Percentiles rank a stretch among this genome's conserved stretches.
These are phyloP conservation scores for Willisornis vidua DNA, from an alignment of 2,113 vertebrate genomes.

Conservation along the genomic window DNA sequence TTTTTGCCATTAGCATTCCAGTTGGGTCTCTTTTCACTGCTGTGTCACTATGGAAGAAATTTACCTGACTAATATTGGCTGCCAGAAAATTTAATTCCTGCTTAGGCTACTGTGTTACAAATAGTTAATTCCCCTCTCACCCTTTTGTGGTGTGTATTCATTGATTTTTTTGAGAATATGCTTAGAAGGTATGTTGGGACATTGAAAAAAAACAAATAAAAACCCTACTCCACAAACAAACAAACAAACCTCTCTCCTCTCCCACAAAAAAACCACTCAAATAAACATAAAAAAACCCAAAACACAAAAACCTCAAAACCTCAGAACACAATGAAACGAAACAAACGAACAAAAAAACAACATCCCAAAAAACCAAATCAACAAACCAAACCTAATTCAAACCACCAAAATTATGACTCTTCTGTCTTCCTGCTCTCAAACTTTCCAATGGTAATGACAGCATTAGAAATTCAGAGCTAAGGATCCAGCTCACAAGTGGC, in stretches of 20 bases:
- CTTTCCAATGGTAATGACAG: neutral
- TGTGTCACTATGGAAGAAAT: neutral
- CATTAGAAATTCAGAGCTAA: neutral
- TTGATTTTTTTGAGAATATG: neutral
- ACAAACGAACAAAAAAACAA: too few species aligned
- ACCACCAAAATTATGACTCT: neutral
- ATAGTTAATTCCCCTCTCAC: neutral
- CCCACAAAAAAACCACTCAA: neutral
- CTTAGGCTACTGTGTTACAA: neutral
- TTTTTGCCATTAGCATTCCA: neutral
- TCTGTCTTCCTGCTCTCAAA: neutral
- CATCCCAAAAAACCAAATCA: too few species aligned
- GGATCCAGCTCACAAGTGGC: neutral
- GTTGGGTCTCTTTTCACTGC: neutral
- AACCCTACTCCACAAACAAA: neutral
- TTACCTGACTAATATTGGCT: neutral
- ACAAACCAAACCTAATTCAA: too few species aligned
- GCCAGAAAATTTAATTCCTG: neutral
- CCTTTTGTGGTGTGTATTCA: accelerated
- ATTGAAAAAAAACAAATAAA: neutral
- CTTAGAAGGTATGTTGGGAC: neutral
- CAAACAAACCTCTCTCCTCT: neutral
- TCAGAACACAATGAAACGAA: too few species aligned
- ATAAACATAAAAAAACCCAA: too few species aligned
- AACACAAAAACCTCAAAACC: too few species aligned